A percentile compares a stretch with the other conserved stretches of the same genome.
Evolutionary conservation across 2,113 vertebrate species (phyloP).

Genomic region (Excalfactoria chinensis): DNA sequence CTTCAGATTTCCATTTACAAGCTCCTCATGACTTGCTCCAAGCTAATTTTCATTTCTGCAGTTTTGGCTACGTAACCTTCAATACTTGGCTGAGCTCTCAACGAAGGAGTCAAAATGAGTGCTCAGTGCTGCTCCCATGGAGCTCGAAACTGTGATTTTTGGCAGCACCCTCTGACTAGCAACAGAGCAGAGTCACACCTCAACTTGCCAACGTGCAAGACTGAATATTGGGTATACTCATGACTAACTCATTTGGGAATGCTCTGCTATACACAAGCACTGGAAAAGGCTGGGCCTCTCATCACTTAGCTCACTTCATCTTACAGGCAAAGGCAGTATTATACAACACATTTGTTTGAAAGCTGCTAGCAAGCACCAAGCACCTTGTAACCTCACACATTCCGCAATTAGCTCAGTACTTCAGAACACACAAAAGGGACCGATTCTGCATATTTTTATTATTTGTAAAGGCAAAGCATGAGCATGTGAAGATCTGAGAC

Average conservation of each 20-base stretch:
- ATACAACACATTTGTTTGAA: neutral
- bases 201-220: neutral
- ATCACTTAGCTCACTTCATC: neutral
- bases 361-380: neutral
- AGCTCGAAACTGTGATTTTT: constrained; percentile 20
- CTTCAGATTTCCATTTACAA: neutral
- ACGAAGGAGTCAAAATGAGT: neutral
- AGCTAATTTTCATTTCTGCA: constrained; percentile 47
- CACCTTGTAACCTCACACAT: neutral
- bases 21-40: constrained; percentile 8
- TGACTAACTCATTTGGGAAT: neutral
- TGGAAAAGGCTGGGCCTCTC: neutral
- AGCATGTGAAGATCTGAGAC: neutral
- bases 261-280: neutral
- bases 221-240: neutral
- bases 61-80: constrained; percentile 22
- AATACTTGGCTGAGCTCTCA: constrained; percentile 32
- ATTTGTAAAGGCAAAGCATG: neutral
- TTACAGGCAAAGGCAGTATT: neutral
- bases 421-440: neutral
- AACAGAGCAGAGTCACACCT: constrained; percentile 7
- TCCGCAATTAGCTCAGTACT: neutral
- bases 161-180: constrained; percentile 24
- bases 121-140: neutral
- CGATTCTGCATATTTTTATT: neutral